phyloP scores from a whole-genome alignment of 2,888 invertebrate genomes.

The Coenonympha glycerion region DNA sequence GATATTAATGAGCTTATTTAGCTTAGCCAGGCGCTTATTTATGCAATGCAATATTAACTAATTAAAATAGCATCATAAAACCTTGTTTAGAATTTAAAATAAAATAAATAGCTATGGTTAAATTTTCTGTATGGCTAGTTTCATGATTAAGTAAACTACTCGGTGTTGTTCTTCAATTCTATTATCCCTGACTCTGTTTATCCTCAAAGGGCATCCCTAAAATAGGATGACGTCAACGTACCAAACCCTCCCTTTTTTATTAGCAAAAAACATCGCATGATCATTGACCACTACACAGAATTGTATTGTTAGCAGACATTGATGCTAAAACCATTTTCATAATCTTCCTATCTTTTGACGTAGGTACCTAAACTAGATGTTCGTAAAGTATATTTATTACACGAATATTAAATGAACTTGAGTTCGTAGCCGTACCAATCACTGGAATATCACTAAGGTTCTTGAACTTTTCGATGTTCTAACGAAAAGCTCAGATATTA shows the following conservation, averaged over 20 bases:
- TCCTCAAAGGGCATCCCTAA: neutral
- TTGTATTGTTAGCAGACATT: neutral
- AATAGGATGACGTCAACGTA: conserved; percentile 43
- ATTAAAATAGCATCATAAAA: too few species aligned
- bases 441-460: neutral
- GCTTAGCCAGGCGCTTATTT: too few species aligned
- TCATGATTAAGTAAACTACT: too few species aligned
- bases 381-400: neutral
- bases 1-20: too few species aligned
- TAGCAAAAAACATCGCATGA: conserved; percentile 24
- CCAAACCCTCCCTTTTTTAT: conserved; percentile 51
- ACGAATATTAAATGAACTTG: neutral
- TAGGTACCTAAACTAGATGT: neutral
- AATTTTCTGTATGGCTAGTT: too few species aligned
- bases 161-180: neutral
- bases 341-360: neutral
- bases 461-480: neutral
- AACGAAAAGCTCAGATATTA: neutral
- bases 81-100: too few species aligned
- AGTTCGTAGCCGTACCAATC: neutral
- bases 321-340: neutral
- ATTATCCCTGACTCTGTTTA: neutral
- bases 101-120: too few species aligned
- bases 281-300: neutral
- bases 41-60: too few species aligned